Evolutionary conservation across 2,113 vertebrate genomes (phyloP), one percentile per base, ranked within the genome.

Genomic region (Athene noctua): DNA sequence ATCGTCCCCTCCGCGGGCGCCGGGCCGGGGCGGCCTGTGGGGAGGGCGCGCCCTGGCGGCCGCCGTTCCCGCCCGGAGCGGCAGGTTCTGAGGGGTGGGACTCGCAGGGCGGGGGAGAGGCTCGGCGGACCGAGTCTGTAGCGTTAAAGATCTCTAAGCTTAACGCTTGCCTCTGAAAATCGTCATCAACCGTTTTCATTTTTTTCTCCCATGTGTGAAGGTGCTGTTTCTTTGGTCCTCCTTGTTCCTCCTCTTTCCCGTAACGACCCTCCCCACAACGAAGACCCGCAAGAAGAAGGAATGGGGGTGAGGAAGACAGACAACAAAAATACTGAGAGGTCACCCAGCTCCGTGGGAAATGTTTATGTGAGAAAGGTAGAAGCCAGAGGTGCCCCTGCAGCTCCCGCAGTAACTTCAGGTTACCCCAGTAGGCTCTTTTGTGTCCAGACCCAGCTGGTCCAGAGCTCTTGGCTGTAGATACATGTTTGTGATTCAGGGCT

Each of bases 51-150:
- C n/a, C 40, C 10, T 10, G 40, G 40, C 40, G 44, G 44, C 44
- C 16, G 44, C 44, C 44, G 13, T 46, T 46, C 44, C 44, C 44
- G 44, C 44, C 44, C 44, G 44, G 44, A 16, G 38, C 38, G 38
- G 38, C 38, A 38, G 38, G 38, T 38, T 46, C 26, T 11, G 32
- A 1, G 17, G 13, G 7, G 34, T 3, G 10, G 30, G 36, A 18
- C 9, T 32, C 46, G 10, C 18, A 11, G 44, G 30, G 4, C 21
- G 13, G 66, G 8, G 4, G 66, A 42, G 26, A 46, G 34, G 85
- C 32, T 32, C 40, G 4, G 4, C 2, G 5, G 5, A 19, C 1
- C 12, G 26, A 16, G 11, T 2, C 9, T 2, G 21, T 3, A 10
- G 32, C 4, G 1, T 12, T 66, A 6, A 18, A 36, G n/a, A 11